Conservation (phyloP, 2,888 invertebrate genomes). For the Lasius platythorax region DNA sequence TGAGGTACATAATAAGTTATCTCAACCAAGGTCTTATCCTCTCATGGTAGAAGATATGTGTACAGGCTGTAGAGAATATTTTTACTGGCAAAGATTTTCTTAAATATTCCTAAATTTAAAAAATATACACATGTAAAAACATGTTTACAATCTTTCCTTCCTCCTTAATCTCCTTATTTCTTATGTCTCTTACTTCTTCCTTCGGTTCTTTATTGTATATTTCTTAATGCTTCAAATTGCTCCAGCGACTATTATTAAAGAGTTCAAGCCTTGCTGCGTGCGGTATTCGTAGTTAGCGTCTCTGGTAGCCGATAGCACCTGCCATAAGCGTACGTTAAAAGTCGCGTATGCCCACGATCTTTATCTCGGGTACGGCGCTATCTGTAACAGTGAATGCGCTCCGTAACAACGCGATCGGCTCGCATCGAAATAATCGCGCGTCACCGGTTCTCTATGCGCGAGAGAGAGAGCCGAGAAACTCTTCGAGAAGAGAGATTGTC, state of each 20-base stretch:
- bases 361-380: constrained; percentile 22
- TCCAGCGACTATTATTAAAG: neutral
- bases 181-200: no score
- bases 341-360: constrained; percentile 19
- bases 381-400: constrained; percentile 30
- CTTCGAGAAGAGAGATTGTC: constrained; percentile 40
- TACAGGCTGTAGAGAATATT: neutral
- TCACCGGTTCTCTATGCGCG: constrained; percentile 42
- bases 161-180: no score
- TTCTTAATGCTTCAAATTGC: neutral
- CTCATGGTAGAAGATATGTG: neutral
- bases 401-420: constrained; percentile 31
- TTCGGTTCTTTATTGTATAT: neutral
- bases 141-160: neutral
- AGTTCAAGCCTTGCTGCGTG: neutral
- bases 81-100: neutral
- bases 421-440: constrained; percentile 54
- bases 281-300: neutral
- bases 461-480: constrained; percentile 4
- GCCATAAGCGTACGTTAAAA: constrained; percentile 31
- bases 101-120: neutral
- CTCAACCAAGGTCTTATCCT: constrained; percentile 13
- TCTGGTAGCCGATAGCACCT: constrained; percentile 39
- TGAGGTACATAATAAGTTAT: constrained; percentile 54
- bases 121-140: neutral